Percentiles rank a stretch among this genome's conserved stretches.
phyloP scores from a whole-genome alignment of 2,888 invertebrate genomes.

The Meganola albula region DNA sequence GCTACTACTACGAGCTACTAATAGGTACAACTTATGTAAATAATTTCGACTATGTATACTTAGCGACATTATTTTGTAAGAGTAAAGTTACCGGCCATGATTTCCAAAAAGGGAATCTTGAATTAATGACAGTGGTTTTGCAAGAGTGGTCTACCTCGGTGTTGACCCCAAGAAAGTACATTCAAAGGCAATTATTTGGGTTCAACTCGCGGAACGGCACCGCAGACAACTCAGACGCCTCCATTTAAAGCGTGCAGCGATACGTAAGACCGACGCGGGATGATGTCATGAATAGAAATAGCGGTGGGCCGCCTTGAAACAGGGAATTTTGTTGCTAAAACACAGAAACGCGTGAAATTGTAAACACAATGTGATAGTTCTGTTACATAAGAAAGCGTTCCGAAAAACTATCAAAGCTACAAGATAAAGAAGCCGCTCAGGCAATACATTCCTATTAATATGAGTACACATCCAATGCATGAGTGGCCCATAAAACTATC shows the following conservation, averaged over 20 bases:
- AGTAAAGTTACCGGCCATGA: conserved; percentile 49
- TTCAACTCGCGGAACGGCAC: conserved; percentile 72
- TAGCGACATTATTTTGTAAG: conserved; percentile 53
- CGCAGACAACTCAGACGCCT: conserved; percentile 72
- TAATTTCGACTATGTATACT: too few relatives aligned
- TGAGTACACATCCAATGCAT: too few relatives aligned
- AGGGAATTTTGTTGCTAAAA: conserved; percentile 62
- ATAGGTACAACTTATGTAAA: too few relatives aligned
- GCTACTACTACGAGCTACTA: too few relatives aligned
- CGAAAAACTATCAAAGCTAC: too few relatives aligned
- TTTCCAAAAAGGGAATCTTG: conserved; percentile 72
- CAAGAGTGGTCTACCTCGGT: conserved; percentile 55
- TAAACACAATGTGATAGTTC: conserved; percentile 46
- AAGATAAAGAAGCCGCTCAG: too few relatives aligned
- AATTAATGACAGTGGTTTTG: conserved; percentile 67
- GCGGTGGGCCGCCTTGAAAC: conserved; percentile 58
- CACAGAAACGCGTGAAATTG: conserved; percentile 46
- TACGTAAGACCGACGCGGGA: conserved; percentile 75
- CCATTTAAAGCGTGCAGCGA: conserved; percentile 79
- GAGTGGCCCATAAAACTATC: too few relatives aligned
- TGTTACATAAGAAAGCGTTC: too few relatives aligned
- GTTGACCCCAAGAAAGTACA: conserved; percentile 57
- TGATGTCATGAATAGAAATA: conserved; percentile 81
- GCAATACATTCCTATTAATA: too few relatives aligned
- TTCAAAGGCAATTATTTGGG: conserved; percentile 72